Conservation (phyloP, 2,888 invertebrate genomes). For the Lepidocyrtoides sp. region DNA sequence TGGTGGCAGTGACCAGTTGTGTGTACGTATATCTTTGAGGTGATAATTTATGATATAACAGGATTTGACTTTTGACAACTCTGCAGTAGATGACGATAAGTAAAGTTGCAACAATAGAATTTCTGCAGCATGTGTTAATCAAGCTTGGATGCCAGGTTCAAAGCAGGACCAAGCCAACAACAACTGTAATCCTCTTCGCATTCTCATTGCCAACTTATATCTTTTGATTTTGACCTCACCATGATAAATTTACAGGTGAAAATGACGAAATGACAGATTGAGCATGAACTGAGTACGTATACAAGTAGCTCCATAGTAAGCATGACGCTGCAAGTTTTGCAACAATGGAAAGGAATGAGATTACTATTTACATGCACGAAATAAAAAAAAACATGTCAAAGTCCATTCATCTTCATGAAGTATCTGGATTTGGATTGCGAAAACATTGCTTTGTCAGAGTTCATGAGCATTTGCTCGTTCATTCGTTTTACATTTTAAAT, state of each 20-base stretch:
- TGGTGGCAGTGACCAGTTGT: conserved; percentile 27
- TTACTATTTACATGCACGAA: neutral
- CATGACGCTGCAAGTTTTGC: neutral
- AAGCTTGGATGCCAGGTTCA: neutral
- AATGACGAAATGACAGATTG: neutral
- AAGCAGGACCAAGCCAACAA: no score
- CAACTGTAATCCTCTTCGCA: neutral
- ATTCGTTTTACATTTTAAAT: neutral
- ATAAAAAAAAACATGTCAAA: neutral
- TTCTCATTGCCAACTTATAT: no score
- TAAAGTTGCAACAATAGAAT: neutral
- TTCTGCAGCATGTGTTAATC: neutral
- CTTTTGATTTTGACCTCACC: neutral
- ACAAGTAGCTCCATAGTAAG: neutral
- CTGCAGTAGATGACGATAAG: neutral
- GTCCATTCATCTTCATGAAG: neutral
- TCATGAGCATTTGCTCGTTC: neutral
- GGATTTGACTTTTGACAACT: conserved; percentile 68
- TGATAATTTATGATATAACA: conserved; percentile 70
- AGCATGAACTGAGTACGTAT: neutral
- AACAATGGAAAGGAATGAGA: conserved; percentile 1
- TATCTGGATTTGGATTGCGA: neutral
- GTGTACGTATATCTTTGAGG: neutral
- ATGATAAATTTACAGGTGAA: neutral
- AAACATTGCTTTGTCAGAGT: neutral